Evolutionary conservation across 2,888 invertebrate genomes (phyloP).

Genomic region (Nomada flava): DNA sequence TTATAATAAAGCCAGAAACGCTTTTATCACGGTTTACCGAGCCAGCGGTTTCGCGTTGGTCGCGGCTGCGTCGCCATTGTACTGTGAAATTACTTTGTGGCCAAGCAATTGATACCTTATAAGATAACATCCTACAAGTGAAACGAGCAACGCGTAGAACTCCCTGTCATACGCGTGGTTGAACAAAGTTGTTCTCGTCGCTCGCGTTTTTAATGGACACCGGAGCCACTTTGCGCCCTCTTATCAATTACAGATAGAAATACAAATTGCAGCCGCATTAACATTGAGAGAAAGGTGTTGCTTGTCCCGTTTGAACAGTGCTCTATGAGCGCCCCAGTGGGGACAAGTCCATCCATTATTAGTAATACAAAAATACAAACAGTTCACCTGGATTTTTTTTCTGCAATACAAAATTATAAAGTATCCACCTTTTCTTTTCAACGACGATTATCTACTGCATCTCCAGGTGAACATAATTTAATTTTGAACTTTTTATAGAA

Average conservation of each 20-base stretch:
- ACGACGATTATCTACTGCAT: no score
- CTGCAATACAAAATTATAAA: neutral
- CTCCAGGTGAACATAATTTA: no score
- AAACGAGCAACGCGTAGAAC: constrained; percentile 28
- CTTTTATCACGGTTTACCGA: constrained; percentile 29
- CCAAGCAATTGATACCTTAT: constrained; percentile 53
- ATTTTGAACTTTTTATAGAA: no score
- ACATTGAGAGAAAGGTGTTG: constrained; percentile 2
- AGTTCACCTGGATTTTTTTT: neutral
- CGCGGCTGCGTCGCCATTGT: constrained; percentile 39
- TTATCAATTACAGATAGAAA: constrained; percentile 22
- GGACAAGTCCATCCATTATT: neutral
- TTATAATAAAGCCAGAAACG: constrained; percentile 7
- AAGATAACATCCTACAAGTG: constrained; percentile 32
- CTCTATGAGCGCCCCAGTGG: neutral
- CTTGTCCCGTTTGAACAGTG: neutral
- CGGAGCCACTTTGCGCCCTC: neutral
- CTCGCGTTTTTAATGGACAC: constrained; percentile 11
- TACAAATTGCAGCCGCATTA: neutral
- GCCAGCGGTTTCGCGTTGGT: constrained; percentile 13
- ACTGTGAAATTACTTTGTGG: constrained; percentile 60
- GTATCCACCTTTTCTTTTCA: neutral
- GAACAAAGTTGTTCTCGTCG: constrained; percentile 37
- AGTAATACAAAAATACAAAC: no score
- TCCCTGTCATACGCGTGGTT: constrained; percentile 37